Evolutionary conservation across 1,140 invertebrate species (phyloP).

Genomic region (Mercenaria mercenaria): DNA sequence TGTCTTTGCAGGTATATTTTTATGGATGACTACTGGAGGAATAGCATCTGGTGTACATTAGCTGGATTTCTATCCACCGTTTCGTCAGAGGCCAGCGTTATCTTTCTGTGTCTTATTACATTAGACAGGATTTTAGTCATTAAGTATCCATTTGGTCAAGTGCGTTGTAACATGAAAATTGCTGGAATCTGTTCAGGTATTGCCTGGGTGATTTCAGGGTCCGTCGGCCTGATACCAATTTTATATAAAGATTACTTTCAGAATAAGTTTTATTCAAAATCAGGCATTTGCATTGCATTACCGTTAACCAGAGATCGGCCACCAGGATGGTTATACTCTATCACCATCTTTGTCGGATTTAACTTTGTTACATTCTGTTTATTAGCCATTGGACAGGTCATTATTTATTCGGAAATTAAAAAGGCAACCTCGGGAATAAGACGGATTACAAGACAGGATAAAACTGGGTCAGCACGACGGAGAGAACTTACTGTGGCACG

Average conservation of each 20-base stretch:
- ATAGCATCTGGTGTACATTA: constrained; percentile 65
- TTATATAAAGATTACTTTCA: constrained; percentile 4
- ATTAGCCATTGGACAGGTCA: constrained; percentile 11
- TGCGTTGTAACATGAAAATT: neutral
- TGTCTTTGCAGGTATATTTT: constrained; percentile 67
- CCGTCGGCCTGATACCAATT: constrained; percentile 58
- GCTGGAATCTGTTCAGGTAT: neutral
- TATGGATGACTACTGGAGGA: constrained; percentile 69
- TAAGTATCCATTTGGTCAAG: constrained; percentile 72
- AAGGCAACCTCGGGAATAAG: neutral
- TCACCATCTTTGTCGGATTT: constrained; percentile 33
- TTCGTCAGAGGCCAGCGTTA: constrained; percentile 72
- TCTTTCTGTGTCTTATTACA: constrained; percentile 74
- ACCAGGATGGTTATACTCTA: constrained; percentile 22
- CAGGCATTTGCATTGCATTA: constrained; percentile 61
- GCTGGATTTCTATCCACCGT: constrained; percentile 74
- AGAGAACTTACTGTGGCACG: constrained; percentile 68
- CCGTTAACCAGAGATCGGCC: constrained; percentile 46
- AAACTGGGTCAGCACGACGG: neutral
- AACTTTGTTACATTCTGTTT: constrained; percentile 65
- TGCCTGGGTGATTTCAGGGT: constrained; percentile 57
- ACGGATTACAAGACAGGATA: neutral
- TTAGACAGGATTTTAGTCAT: constrained; percentile 69
- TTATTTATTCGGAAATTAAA: neutral
- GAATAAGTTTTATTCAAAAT: constrained; percentile 61